phyloP scores from a whole-genome alignment of 2,797 vertebrate genomes.

The Enoplosus armatus region DNA sequence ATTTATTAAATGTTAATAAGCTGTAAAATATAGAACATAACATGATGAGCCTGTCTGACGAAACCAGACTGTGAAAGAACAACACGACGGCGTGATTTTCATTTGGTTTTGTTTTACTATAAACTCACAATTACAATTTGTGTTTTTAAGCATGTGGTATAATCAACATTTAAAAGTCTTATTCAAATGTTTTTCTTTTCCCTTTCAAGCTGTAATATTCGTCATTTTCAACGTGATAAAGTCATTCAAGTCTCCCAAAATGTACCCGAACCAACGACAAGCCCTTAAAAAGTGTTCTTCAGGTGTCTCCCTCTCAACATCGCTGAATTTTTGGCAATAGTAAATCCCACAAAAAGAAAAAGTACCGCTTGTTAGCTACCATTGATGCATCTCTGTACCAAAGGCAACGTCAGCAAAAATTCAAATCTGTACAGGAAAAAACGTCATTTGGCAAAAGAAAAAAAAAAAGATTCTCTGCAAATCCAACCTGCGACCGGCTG shows the following conservation, averaged over 20 bases:
- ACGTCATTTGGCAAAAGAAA: conserved; percentile 82
- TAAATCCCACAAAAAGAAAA: conserved; percentile 74
- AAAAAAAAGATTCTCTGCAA: conserved; percentile 60
- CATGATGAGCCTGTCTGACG: background rate
- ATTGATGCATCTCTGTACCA: conserved; percentile 82
- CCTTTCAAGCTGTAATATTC: conserved; percentile 67
- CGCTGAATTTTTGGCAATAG: conserved; percentile 85
- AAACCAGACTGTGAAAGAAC: conserved; percentile 22
- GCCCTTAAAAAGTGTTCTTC: conserved; percentile 85
- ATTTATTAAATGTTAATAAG: background rate
- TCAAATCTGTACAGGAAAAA: conserved; percentile 80
- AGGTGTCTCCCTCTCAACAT: conserved; percentile 58
- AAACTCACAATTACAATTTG: conserved; percentile 86
- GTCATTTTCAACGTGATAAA: conserved; percentile 55
- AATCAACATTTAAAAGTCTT: conserved; percentile 81
- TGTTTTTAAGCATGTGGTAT: conserved; percentile 82
- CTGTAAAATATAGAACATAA: background rate
- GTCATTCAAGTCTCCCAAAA: conserved; percentile 69
- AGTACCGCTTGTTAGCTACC: conserved; percentile 77
- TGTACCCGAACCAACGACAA: conserved; percentile 76
- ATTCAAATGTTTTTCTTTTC: conserved; percentile 68
- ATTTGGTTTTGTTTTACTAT: conserved; percentile 81
- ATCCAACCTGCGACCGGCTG: conserved; percentile 37
- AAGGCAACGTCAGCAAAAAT: conserved; percentile 82
- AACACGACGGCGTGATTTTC: conserved; percentile 14